Evolutionary conservation across 1,140 invertebrate species (phyloP).

Genomic region (Drosophila kohkoa): DNA sequence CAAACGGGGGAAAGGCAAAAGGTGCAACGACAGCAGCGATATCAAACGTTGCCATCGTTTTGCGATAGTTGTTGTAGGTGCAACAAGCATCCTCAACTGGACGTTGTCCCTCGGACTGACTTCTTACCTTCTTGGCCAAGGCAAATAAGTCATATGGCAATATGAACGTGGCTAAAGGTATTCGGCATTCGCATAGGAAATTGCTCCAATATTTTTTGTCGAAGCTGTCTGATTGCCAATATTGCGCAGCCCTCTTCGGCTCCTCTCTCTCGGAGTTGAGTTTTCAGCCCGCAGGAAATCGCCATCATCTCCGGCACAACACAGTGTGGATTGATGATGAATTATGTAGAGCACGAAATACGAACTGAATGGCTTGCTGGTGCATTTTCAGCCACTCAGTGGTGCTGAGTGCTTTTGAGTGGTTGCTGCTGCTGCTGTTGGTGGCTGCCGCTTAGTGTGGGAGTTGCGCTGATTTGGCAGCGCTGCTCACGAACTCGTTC

Average conservation of each 20-base stretch:
- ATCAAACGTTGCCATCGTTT: conserved; percentile 23
- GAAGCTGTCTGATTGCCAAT: conserved; percentile 71
- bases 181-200: conserved; percentile 60
- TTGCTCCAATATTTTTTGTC: conserved; percentile 80
- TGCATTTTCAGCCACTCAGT: conserved; percentile 17
- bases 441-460: conserved; percentile 59
- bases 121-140: conserved; percentile 27
- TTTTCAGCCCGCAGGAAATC: conserved; percentile 62
- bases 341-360: conserved; percentile 85
- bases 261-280: not conserved
- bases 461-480: conserved; percentile 66
- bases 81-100: conserved; percentile 58
- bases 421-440: conserved; percentile 31
- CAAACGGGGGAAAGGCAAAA: conserved; percentile 47
- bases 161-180: conserved; percentile 44
- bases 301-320: conserved; percentile 39
- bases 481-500: conserved; percentile 65
- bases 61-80: conserved; percentile 72
- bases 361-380: conserved; percentile 64
- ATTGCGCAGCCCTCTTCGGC: conserved; percentile 37
- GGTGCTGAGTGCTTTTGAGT: conserved; percentile 41
- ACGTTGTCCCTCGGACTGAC: conserved; percentile 39
- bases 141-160: conserved; percentile 78
- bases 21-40: conserved; percentile 16
- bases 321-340: conserved; percentile 83